Percentiles rank a stretch among this genome's conserved stretches.
Evolutionary conservation across 2,797 vertebrate genomes (phyloP).

Genomic region (Periophthalmus magnuspinnatus): DNA sequence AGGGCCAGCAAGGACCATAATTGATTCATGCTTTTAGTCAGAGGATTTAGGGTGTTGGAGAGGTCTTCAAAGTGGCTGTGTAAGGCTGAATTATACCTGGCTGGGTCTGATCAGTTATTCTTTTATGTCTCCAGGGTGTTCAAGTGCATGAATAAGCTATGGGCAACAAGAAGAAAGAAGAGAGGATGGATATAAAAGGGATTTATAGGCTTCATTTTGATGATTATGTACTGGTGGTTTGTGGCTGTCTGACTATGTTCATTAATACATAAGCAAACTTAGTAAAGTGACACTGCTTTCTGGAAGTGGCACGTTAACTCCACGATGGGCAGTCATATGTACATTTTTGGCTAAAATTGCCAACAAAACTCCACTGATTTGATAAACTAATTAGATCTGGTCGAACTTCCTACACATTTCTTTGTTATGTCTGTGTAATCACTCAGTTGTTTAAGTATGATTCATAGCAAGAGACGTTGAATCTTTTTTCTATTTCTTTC

Average conservation of each 20-base stretch:
- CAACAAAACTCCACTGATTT: too few species aligned
- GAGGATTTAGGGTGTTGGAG: conserved; percentile 44
- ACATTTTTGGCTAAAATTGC: too few species aligned
- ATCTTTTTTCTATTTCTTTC: too few species aligned
- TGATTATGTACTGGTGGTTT: conserved; percentile 32
- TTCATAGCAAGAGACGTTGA: too few species aligned
- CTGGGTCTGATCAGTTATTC: conserved; percentile 71
- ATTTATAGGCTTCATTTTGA: conserved; percentile 45
- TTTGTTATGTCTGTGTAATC: too few species aligned
- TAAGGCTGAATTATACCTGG: conserved; percentile 70
- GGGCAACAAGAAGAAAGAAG: conserved; percentile 52
- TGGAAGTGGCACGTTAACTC: too few species aligned
- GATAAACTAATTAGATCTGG: too few species aligned
- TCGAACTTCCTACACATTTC: too few species aligned
- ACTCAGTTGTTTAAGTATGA: too few species aligned
- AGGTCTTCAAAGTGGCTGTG: conserved; percentile 44
- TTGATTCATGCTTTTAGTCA: conserved; percentile 60
- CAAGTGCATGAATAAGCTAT: conserved; percentile 69
- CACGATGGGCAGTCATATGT: too few species aligned
- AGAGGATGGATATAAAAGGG: conserved; percentile 47
- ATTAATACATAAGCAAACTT: conserved; percentile 36
- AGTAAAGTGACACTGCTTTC: too few species aligned
- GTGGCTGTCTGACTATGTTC: conserved; percentile 26
- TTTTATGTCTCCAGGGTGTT: conserved; percentile 61
- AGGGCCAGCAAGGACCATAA: conserved; percentile 50